phyloP scores from a whole-genome alignment of 2,113 vertebrate species.

The Ceratotherium simum region DNA sequence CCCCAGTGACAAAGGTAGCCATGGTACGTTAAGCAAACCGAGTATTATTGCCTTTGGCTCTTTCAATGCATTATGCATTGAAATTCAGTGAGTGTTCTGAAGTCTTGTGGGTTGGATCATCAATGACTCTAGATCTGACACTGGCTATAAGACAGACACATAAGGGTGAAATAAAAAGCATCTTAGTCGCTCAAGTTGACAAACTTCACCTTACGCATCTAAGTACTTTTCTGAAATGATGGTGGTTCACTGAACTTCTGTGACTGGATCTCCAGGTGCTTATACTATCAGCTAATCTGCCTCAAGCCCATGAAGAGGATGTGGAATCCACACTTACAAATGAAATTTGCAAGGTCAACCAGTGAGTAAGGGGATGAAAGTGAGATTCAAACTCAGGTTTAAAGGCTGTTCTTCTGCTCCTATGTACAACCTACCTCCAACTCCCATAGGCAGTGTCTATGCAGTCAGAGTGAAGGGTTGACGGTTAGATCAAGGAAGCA shows the following conservation, averaged over 20 bases:
- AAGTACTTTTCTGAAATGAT: background rate
- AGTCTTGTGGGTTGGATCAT: background rate
- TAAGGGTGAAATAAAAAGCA: background rate
- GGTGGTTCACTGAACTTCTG: fast-evolving
- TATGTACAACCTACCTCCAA: background rate
- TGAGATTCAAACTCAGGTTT: fast-evolving
- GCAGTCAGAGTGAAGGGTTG: background rate
- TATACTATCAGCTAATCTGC: background rate
- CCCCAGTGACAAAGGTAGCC: background rate
- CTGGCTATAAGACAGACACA: no score
- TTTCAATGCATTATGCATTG: fast-evolving
- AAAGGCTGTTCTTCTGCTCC: background rate
- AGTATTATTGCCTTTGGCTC: background rate
- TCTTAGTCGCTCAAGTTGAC: no score
- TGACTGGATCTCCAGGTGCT: background rate
- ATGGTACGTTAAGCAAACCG: background rate
- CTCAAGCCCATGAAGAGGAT: fast-evolving
- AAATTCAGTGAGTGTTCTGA: background rate
- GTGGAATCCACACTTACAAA: background rate
- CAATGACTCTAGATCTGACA: background rate
- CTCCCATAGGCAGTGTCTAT: no score
- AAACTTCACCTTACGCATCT: fast-evolving
- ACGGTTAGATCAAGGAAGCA: fast-evolving
- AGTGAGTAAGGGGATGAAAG: background rate
- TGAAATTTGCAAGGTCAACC: background rate